These are phyloP conservation scores for Ips nitidus DNA, from an alignment of 1,140 invertebrate genomes.

Conservation along the genomic window DNA sequence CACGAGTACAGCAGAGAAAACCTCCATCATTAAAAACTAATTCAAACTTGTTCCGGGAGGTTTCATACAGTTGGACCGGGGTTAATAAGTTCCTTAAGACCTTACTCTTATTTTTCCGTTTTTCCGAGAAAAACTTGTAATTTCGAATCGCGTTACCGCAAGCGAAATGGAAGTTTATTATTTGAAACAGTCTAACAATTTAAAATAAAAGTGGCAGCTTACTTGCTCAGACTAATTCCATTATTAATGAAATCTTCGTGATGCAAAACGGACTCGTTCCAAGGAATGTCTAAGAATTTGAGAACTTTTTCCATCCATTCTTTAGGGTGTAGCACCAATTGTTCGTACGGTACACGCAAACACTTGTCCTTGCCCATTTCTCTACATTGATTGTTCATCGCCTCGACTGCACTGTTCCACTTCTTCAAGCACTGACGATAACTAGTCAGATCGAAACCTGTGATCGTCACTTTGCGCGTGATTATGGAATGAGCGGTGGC, in stretches of 20 bases:
- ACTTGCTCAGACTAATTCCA: conserved; percentile 92
- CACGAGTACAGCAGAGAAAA: too few relatives aligned
- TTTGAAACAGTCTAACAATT: too few relatives aligned
- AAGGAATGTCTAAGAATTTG: conserved; percentile 88
- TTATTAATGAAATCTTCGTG: conserved; percentile 97
- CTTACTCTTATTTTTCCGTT: too few relatives aligned
- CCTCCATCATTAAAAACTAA: too few relatives aligned
- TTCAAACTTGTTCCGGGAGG: too few relatives aligned
- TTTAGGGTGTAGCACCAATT: conserved; percentile 91
- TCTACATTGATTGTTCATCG: conserved; percentile 93
- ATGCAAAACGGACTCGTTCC: conserved; percentile 95
- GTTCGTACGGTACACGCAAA: conserved; percentile 90
- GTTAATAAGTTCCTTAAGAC: too few relatives aligned
- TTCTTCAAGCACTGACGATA: conserved; percentile 93
- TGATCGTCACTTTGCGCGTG: conserved; percentile 90
- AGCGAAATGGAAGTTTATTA: too few relatives aligned
- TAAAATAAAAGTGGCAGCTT: conserved; percentile 48
- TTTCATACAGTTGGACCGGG: too few relatives aligned
- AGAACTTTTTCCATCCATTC: conserved; percentile 89
- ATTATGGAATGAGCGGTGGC: conserved; percentile 98
- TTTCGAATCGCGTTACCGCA: too few relatives aligned
- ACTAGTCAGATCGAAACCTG: conserved; percentile 92
- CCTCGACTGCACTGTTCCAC: conserved; percentile 94
- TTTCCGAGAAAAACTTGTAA: too few relatives aligned
- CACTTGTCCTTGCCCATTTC: conserved; percentile 82